Base-by-base conservation (phyloP, 2,888 invertebrate species). In the Hydroisotoma schaefferi region DNA sequence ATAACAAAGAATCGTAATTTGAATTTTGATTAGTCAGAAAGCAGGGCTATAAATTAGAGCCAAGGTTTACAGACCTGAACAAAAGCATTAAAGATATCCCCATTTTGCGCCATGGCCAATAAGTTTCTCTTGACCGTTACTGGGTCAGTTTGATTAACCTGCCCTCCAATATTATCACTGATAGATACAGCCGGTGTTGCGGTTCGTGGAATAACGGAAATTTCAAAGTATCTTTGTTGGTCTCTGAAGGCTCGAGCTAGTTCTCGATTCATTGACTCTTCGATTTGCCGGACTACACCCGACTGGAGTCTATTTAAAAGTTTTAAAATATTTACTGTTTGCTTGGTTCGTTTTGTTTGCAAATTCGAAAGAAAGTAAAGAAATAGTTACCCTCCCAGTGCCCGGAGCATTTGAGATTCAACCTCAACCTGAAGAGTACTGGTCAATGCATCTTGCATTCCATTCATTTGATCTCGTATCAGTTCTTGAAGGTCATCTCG, bases 51-150 rank as follows among this genome's bases (percentile, higher is more conserved):
- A 15, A 6, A 33, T 33, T 15, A 6, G 33, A 33, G 6, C 33
- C 8, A 33, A 47, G 57, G 33, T 10, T 2, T 12, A 48, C 59
- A 57, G 71, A 80, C 81, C 77, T 78, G 77, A 77, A 93, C 90
- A 79, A 95, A 94, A 46, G 94, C 94, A 61, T 87, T 84, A 78
- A 92, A 90, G 51, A 87, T 81, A 76, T 91, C 88, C 1, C 90
- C 89, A 69, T 84, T 81, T 20, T 79, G 75, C 38, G 90, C 78
- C 55, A 87, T 78, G 63, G 84, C 82, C 73, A 87, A 83, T 68
- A 91, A 84, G 73, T 86, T 86, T 15, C 84, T 82, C 72, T 86
- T 81, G 66, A 83, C 82, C 73, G 84, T 76, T 48, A 81, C 75
- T 73, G 84, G 72, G 55, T 71, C 73, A 44, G 65, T 57, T 33